A percentile compares a stretch with the other conserved stretches of the same genome.
Conservation (phyloP, 2,888 invertebrate species). For the Pammene aurita region DNA sequence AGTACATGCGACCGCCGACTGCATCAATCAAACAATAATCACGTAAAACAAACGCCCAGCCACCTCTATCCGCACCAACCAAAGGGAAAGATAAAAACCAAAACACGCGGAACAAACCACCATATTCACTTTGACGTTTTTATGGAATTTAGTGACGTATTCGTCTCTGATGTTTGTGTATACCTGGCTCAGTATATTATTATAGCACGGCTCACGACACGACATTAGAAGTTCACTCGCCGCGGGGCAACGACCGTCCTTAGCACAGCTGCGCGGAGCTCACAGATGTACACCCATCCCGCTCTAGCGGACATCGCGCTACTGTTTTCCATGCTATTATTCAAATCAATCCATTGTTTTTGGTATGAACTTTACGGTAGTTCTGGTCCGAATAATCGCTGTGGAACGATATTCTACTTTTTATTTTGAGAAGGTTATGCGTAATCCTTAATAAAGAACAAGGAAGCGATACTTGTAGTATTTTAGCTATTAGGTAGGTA, state of each 20-base stretch:
- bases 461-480: too few relatives aligned
- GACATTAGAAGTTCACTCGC: conserved; percentile 81
- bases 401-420: background rate
- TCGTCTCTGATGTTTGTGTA: conserved; percentile 36
- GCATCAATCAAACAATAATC: conserved; percentile 50
- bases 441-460: background rate
- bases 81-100: conserved; percentile 41
- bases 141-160: conserved; percentile 36
- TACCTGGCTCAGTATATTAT: conserved; percentile 43
- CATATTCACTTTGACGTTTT: conserved; percentile 26
- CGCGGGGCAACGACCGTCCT: conserved; percentile 83
- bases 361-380: conserved; percentile 34
- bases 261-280: conserved; percentile 74
- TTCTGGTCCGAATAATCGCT: conserved; percentile 5
- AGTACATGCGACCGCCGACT: conserved; percentile 38
- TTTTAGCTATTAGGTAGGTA: too few relatives aligned
- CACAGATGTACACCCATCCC: conserved; percentile 65
- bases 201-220: conserved; percentile 71
- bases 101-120: conserved; percentile 8
- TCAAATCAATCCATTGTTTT: conserved; percentile 57
- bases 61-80: background rate
- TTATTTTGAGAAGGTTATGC: background rate
- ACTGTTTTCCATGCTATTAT: conserved; percentile 57
- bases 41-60: conserved; percentile 44
- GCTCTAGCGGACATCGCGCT: conserved; percentile 65